Evolutionary conservation across 2,113 vertebrate species (phyloP), one percentile per base, ranked within the genome.

Genomic region (Zonotrichia leucophrys): DNA sequence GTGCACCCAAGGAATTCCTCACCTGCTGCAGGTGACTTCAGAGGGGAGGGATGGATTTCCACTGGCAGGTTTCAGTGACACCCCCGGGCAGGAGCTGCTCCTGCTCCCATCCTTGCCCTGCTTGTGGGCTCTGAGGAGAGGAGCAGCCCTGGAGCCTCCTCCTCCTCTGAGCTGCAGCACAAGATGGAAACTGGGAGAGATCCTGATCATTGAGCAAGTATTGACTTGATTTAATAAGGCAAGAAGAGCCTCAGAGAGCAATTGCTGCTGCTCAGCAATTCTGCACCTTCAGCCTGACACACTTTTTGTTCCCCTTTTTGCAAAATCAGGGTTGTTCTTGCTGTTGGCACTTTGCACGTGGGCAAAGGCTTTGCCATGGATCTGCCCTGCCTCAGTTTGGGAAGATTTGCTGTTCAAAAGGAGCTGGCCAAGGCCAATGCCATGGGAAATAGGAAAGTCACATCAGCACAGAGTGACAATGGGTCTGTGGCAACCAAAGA

Each of bases 1-100:
- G 91, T 94, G 95, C 94, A 94, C 95, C 92, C 94, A 92, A 93
- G 87, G 94, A 91, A 95, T 91, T 95, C 95, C 92, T 96, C 96
- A 94, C 41, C 86, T 95, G 95, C 93, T 66, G 20, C 93, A 95
- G 91, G 90, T 96, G 95, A 92, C 77, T 87, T n/a, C 87, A 95
- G 68, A 62, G 50, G 87, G 97, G 94, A 96, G 92, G 21, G 92
- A 90, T 35, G 52, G 67, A 83, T 89, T 81, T 88, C 56, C 86
- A 56, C 35, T 50, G 72, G 35, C 60, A 86, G 81, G 75, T 80
- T 86, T 83, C 90, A 94, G 4, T 22, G 50, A 93, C 3, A 79
- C 7, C 86, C 82, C 44, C 9, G 7, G 76, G 77, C 90, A 80
- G 80, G 64, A 39, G 59, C 66, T 67, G 1, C 79, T 90, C 33